These are phyloP conservation scores for Epinephelus fuscoguttatus DNA, from an alignment of 2,113 vertebrate species.

Conservation along the genomic window DNA sequence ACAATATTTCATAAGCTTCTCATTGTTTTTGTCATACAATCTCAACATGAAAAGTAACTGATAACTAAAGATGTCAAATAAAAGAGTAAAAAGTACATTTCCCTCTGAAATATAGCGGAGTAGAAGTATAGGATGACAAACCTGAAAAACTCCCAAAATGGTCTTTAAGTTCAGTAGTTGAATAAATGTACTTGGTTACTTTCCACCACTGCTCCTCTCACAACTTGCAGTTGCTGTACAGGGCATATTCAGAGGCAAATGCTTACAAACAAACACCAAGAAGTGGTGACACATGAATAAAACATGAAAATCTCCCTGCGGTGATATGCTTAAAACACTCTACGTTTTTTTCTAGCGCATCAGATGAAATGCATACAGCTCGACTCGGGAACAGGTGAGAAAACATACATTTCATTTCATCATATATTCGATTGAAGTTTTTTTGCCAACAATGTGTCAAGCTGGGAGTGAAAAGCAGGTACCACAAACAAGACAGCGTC, in stretches of 20 bases:
- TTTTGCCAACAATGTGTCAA: slow-evolving; percentile 8
- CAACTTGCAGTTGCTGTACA: neutral
- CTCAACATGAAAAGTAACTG: neutral
- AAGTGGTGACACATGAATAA: slow-evolving; percentile 56
- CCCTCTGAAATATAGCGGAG: neutral
- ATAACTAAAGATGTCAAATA: neutral
- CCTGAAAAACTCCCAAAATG: neutral
- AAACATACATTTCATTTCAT: neutral
- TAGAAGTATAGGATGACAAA: neutral
- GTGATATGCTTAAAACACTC: slow-evolving; percentile 36
- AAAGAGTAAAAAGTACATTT: neutral
- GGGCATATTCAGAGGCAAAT: slow-evolving; percentile 19
- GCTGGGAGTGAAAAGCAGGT: slow-evolving; percentile 2
- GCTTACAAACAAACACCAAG: slow-evolving; percentile 21
- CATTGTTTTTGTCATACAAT: too few species aligned
- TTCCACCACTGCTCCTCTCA: neutral
- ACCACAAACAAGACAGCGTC: neutral
- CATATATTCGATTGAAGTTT: neutral
- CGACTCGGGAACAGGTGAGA: slow-evolving; percentile 6
- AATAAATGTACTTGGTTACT: neutral
- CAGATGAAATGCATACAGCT: slow-evolving; percentile 25
- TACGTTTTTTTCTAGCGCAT: slow-evolving; percentile 16
- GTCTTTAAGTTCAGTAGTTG: too few species aligned
- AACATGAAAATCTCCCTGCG: slow-evolving; percentile 42
- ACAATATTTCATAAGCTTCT: neutral